Percentiles rank a stretch among this genome's conserved stretches.
Evolutionary conservation across 2,888 invertebrate species (phyloP).

Genomic region (Epiblema foenella): DNA sequence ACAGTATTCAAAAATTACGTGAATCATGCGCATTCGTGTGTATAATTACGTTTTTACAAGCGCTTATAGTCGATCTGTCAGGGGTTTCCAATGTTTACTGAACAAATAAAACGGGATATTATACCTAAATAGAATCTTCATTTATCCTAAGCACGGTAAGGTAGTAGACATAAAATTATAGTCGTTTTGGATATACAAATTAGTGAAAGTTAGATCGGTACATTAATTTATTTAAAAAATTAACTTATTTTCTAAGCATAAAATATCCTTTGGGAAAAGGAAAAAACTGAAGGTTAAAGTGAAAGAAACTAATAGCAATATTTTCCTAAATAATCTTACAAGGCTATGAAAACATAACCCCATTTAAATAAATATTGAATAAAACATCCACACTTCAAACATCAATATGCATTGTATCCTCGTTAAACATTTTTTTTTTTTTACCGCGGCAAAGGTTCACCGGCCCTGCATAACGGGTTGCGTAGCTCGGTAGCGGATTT

Average conservation of each 20-base stretch:
- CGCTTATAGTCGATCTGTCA: constrained; percentile 67
- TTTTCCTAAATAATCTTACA: not conserved
- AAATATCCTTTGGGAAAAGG: not conserved
- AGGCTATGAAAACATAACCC: not conserved
- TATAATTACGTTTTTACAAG: constrained; percentile 74
- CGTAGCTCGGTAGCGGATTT: constrained; percentile 74
- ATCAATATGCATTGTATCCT: constrained; percentile 34
- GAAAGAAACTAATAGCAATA: not conserved
- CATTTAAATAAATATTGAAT: constrained; percentile 2
- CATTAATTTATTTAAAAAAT: not conserved
- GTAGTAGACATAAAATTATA: too few relatives aligned
- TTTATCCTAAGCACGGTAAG: too few relatives aligned
- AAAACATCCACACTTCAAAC: constrained; percentile 19
- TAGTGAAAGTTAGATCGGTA: too few relatives aligned
- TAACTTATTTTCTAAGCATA: not conserved
- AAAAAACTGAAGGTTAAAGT: too few relatives aligned
- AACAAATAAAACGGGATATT: constrained; percentile 26
- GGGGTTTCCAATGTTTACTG: constrained; percentile 57
- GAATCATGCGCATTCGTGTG: constrained; percentile 76
- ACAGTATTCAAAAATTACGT: constrained; percentile 75
- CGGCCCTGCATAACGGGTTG: constrained; percentile 65
- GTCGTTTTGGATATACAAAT: too few relatives aligned
- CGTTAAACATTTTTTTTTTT: constrained; percentile 28
- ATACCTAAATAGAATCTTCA: not conserved
- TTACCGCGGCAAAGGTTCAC: constrained; percentile 42